Evolutionary conservation across 2,113 vertebrate genomes (phyloP).

Genomic region (Alaudala cheleensis): DNA sequence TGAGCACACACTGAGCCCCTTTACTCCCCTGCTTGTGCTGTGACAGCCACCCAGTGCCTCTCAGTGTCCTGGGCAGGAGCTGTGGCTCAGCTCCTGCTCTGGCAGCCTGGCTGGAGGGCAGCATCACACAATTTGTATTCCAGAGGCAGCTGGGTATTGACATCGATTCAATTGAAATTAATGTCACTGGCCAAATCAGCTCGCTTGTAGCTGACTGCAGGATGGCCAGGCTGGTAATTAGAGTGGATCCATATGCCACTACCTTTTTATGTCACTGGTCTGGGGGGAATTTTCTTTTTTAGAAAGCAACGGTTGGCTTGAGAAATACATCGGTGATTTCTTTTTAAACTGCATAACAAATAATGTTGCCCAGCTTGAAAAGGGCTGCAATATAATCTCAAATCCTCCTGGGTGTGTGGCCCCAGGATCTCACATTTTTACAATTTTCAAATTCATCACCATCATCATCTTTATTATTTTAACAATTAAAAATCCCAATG

Average conservation of each 20-base stretch:
- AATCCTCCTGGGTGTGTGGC: background rate
- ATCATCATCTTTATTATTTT: background rate
- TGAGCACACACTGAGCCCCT: background rate
- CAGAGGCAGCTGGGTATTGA: background rate
- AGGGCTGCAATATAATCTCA: background rate
- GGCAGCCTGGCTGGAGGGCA: background rate
- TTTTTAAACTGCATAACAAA: background rate
- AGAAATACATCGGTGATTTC: background rate
- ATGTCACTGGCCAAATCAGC: slow-evolving; percentile 9
- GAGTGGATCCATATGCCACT: slow-evolving; percentile 34
- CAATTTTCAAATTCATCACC: background rate
- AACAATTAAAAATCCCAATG: background rate
- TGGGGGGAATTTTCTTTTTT: background rate
- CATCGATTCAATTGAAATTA: slow-evolving; percentile 22
- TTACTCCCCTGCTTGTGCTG: background rate
- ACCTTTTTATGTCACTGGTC: background rate
- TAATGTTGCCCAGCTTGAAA: background rate
- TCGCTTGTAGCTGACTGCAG: slow-evolving; percentile 6
- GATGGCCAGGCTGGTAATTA: slow-evolving; percentile 28
- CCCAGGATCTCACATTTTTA: background rate
- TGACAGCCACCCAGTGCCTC: background rate
- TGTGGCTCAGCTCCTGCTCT: background rate
- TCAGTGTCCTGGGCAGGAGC: background rate
- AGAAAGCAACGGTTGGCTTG: background rate
- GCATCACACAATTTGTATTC: background rate